Percentiles rank a stretch among this genome's conserved stretches.
These are phyloP conservation scores for Uropetala carovei DNA, from an alignment of 2,888 invertebrate species.

Conservation along the genomic window DNA sequence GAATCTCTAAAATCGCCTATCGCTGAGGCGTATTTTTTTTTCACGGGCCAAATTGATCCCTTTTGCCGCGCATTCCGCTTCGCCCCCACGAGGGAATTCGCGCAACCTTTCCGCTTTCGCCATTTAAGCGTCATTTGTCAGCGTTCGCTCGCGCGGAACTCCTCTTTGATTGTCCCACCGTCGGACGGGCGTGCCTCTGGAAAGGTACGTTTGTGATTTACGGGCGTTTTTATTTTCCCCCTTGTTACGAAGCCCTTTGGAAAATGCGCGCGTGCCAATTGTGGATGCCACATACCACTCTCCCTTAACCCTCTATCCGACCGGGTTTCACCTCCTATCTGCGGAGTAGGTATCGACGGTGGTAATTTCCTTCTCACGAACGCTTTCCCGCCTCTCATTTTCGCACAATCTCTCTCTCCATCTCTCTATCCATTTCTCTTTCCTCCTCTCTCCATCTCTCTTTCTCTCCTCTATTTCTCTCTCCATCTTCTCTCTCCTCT, in stretches of 20 bases:
- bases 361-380: too few species aligned
- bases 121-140: background rate
- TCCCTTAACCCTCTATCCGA: background rate
- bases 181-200: background rate
- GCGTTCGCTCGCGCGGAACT: background rate
- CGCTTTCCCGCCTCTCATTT: too few species aligned
- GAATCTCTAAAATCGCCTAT: background rate
- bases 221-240: background rate
- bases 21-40: background rate
- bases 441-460: too few species aligned
- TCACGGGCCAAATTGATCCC: background rate
- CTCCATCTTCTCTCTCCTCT: too few species aligned
- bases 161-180: background rate
- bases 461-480: too few species aligned
- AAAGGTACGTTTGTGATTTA: conserved; percentile 16
- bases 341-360: too few species aligned
- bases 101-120: background rate
- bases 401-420: too few species aligned
- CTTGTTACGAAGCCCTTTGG: background rate
- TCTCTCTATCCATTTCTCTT: too few species aligned
- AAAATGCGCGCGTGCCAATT: background rate
- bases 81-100: background rate
- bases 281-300: background rate
- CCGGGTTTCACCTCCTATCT: too few species aligned
- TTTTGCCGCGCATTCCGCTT: background rate